phyloP scores from a whole-genome alignment of 2,888 invertebrate species.

The Strigamia transsilvanica region DNA sequence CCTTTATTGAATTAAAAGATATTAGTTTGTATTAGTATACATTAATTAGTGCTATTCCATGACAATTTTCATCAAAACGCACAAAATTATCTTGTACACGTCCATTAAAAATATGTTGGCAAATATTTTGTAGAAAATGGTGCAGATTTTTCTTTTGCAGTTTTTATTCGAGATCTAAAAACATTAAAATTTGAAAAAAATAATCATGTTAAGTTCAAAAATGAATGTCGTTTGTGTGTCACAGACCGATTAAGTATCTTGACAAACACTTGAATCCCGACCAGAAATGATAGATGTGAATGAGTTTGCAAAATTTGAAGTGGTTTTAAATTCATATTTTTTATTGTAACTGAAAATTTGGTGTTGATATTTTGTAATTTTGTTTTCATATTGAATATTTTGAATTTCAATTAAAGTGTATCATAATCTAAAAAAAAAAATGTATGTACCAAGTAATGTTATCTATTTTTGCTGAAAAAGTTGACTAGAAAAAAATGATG shows the following conservation, averaged over 20 bases:
- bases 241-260: background rate
- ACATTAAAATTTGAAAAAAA: background rate
- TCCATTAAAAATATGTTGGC: background rate
- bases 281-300: background rate
- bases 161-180: background rate
- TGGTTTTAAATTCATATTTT: background rate
- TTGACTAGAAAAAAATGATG: background rate
- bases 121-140: background rate
- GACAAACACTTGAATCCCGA: background rate
- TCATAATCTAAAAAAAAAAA: background rate
- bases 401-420: background rate
- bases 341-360: background rate
- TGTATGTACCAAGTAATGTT: background rate
- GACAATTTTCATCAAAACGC: constrained; percentile 25
- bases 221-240: background rate
- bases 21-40: background rate
- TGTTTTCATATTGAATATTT: background rate
- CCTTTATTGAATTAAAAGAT: background rate
- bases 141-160: background rate
- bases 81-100: constrained; percentile 4
- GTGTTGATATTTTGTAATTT: background rate
- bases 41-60: constrained; percentile 24
- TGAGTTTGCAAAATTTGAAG: background rate
- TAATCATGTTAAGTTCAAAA: background rate
- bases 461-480: constrained; percentile 1